Evolutionary conservation across 2,888 invertebrate species (phyloP).

Genomic region (Drosophila macrospina): DNA sequence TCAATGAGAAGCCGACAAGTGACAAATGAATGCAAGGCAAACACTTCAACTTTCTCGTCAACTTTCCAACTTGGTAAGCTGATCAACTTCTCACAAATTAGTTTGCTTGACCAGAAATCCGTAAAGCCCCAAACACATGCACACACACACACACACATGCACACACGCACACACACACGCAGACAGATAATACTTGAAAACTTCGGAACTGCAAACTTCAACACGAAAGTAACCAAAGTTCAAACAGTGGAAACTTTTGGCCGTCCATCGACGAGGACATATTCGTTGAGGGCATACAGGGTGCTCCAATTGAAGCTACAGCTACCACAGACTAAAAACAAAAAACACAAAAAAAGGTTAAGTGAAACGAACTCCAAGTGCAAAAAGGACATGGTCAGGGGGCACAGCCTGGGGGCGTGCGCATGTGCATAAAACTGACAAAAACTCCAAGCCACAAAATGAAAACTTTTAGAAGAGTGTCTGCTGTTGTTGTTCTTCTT

Average conservation of each 20-base stretch:
- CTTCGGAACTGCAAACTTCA: constrained; percentile 56
- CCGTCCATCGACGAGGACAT: constrained; percentile 59
- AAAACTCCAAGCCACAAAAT: constrained; percentile 67
- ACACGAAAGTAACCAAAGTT: constrained; percentile 67
- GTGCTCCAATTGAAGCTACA: constrained; percentile 9
- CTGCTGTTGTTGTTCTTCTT: constrained; percentile 16
- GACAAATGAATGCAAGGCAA: constrained; percentile 26
- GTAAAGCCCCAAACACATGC: constrained; percentile 7
- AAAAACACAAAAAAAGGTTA: constrained; percentile 55
- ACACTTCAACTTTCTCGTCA: constrained; percentile 38
- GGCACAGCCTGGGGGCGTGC: constrained; percentile 14
- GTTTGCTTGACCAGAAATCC: constrained; percentile 55
- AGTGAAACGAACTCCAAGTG: constrained; percentile 69
- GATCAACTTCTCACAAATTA: constrained; percentile 50
- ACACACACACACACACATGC: not conserved
- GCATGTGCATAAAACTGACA: constrained; percentile 53
- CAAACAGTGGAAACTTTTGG: constrained; percentile 67
- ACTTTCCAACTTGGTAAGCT: constrained; percentile 47
- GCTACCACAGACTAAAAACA: constrained; percentile 1
- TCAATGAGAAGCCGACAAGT: constrained; percentile 17
- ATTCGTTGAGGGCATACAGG: constrained; percentile 42
- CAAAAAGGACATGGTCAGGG: constrained; percentile 44
- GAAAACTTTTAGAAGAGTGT: constrained; percentile 62
- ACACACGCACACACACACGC: constrained; percentile 4
- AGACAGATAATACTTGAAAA: constrained; percentile 44